Conservation (phyloP, 2,797 vertebrate species). For the Benthosema pterotum region DNA sequence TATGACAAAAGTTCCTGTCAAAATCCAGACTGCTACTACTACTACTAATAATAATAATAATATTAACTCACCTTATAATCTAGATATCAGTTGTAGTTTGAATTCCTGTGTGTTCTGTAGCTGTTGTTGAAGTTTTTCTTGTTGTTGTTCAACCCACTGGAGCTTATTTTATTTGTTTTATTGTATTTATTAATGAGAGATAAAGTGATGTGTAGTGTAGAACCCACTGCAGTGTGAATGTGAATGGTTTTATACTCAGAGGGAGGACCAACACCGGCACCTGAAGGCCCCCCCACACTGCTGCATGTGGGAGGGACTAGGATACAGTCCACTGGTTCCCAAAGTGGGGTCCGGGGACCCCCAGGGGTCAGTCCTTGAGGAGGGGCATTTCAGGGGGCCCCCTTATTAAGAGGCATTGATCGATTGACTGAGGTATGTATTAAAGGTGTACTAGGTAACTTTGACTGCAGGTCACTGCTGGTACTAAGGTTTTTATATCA, state of each 20-base stretch:
- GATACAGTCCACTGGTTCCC: conserved; percentile 78
- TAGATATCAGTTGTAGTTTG: conserved; percentile 27
- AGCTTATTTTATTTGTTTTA: conserved; percentile 11
- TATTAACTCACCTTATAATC: conserved; percentile 47
- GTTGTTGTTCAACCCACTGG: conserved; percentile 27
- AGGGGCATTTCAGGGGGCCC: no score
- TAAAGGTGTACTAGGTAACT: no score
- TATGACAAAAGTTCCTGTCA: no score
- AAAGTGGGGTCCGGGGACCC: no score
- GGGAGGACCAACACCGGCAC: conserved; percentile 73
- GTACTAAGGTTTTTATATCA: no score
- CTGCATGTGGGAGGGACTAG: conserved; percentile 76
- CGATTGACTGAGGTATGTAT: no score
- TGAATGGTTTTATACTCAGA: conserved; percentile 73
- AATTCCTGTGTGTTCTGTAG: conserved; percentile 39
- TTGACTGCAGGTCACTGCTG: no score
- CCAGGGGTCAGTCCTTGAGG: no score
- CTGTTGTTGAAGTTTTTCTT: conserved; percentile 1
- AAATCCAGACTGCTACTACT: no score
- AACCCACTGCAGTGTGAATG: conserved; percentile 54
- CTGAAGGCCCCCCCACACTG: conserved; percentile 78
- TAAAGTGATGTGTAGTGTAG: conserved; percentile 69
- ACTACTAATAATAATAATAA: background rate
- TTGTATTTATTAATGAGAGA: no score
- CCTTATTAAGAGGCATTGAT: no score